phyloP scores from a whole-genome alignment of 2,113 vertebrate species.

The Fregetta grallaria region DNA sequence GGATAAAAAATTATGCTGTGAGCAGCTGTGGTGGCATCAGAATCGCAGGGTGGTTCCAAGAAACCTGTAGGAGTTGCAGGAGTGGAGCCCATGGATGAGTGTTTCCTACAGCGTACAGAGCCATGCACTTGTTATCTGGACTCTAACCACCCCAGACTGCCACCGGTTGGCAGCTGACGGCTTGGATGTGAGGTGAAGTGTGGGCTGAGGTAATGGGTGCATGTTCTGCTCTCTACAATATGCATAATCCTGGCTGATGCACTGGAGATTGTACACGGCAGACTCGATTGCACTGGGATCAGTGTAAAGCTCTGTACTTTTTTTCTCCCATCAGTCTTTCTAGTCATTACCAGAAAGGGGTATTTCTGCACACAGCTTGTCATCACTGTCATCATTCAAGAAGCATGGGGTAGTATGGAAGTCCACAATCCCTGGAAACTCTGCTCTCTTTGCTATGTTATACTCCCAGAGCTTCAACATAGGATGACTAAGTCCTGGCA shows the following conservation, averaged over 20 bases:
- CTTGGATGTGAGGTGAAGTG: not conserved
- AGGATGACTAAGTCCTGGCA: not conserved
- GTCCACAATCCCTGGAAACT: not conserved
- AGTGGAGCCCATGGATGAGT: not conserved
- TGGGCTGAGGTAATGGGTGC: not conserved
- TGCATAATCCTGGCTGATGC: not conserved
- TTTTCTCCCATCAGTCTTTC: not conserved
- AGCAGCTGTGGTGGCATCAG: not conserved
- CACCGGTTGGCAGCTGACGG: not conserved
- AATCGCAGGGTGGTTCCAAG: not conserved
- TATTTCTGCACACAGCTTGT: not conserved
- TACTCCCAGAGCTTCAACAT: not conserved
- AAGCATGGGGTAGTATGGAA: not conserved
- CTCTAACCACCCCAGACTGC: not conserved
- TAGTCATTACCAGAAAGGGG: not conserved
- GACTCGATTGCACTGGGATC: not conserved
- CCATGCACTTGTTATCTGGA: not conserved
- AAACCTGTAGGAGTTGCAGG: not conserved
- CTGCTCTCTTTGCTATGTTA: not conserved
- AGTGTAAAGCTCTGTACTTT: fast-evolving
- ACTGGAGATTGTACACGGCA: not conserved
- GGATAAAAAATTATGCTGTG: not conserved
- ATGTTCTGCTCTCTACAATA: not conserved
- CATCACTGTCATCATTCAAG: not conserved
- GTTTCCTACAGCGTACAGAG: not conserved